phyloP scores from a whole-genome alignment of 2,797 vertebrate species.

The Pygocentrus nattereri region DNA sequence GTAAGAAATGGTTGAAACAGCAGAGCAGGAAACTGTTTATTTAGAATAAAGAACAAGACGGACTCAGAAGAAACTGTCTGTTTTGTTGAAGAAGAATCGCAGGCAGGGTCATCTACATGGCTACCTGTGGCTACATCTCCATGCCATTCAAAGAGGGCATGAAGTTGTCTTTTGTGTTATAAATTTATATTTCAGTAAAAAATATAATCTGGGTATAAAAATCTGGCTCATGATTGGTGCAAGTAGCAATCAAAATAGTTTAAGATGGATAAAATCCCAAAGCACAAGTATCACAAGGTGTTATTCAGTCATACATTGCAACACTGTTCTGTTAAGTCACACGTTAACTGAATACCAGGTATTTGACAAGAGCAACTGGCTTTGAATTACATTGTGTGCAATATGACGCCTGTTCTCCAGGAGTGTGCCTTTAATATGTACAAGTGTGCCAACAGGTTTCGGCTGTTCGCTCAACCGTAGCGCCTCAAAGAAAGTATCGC shows the following conservation, averaged over 20 bases:
- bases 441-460: slow-evolving; percentile 20
- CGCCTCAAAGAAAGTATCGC: background rate
- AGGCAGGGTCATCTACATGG: too few species aligned
- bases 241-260: background rate
- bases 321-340: slow-evolving; percentile 24
- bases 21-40: too few species aligned
- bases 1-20: too few species aligned
- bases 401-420: background rate
- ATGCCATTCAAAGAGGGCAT: too few species aligned
- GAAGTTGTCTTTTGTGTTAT: too few species aligned
- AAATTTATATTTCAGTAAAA: background rate
- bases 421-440: slow-evolving; percentile 2
- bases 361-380: background rate
- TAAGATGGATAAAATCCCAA: background rate
- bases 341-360: slow-evolving; percentile 21
- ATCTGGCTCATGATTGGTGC: background rate
- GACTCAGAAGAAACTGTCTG: too few species aligned
- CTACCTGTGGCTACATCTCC: too few species aligned
- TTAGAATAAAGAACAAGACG: too few species aligned
- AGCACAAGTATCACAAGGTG: background rate
- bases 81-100: too few species aligned
- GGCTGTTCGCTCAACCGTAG: background rate
- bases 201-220: background rate
- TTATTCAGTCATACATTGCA: slow-evolving; percentile 11
- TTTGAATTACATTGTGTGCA: background rate